These are phyloP conservation scores for Cephus spinipes DNA, from an alignment of 2,888 invertebrate species.

Conservation along the genomic window DNA sequence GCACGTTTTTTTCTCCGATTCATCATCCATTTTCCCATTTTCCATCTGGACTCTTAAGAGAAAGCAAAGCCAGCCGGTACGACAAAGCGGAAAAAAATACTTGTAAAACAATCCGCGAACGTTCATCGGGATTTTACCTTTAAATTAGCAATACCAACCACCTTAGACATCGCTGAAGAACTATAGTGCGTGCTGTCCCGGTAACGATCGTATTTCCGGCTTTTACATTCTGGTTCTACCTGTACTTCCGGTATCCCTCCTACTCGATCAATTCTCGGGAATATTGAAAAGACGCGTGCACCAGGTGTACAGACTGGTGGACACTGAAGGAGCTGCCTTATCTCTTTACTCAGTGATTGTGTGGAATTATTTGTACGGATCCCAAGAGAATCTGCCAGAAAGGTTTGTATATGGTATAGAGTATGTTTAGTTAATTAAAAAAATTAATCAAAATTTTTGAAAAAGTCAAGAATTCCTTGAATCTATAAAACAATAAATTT, in stretches of 20 bases:
- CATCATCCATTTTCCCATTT: not conserved
- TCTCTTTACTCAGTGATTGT: not conserved
- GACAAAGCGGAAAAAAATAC: not conserved
- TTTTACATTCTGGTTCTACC: not conserved
- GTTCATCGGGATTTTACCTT: not conserved
- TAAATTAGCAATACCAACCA: not conserved
- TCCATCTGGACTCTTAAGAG: not conserved
- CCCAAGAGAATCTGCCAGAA: not conserved
- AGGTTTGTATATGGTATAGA: not conserved
- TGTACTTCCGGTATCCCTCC: not conserved
- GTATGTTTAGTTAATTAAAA: not conserved
- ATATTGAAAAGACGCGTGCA: not conserved
- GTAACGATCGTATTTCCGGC: not conserved
- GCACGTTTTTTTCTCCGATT: slow-evolving; percentile 31
- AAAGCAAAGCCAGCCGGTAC: not conserved
- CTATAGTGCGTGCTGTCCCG: not conserved
- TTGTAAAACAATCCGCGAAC: not conserved
- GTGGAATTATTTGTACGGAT: not conserved
- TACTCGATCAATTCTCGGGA: not conserved
- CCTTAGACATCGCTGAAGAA: not conserved
- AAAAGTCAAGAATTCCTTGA: not conserved
- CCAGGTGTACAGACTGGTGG: not conserved
- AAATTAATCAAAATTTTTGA: not conserved
- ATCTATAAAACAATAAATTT: not conserved
- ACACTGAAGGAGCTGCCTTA: not conserved